Base-by-base conservation (phyloP, 1,140 invertebrate species). In the Drosophila nigrodunni region DNA sequence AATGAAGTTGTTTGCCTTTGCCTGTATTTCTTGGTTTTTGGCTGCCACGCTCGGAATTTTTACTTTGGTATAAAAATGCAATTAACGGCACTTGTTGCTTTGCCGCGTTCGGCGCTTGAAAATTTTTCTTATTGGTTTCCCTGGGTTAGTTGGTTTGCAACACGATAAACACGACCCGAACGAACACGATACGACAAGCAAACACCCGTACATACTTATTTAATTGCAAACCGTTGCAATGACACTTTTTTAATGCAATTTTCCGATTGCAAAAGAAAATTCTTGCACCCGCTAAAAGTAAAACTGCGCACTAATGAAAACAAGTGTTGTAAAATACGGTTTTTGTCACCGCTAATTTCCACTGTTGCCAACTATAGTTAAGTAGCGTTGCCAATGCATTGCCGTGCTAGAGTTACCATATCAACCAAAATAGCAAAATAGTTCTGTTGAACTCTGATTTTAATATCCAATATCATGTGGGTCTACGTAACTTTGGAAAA, bases 41-140 rank as follows among this genome's bases (percentile, higher is more conserved):
- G 57, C 30, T 52, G 43, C 62, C n/a, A 39, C 60, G 46, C 18
- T 55, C 50, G 71, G 79, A 79, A 86, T 86, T 87, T 86, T 87
- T 82, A 35, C 13, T 55, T 55, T 37, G 35, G 30, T 55, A 60
- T 61, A 78, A 65, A 81, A 86, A 78, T 86, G 82, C 82, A 86
- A 86, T 88, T 86, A 86, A 86, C 82, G 82, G 82, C 80, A 88
- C 83, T 79, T 88, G 83, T 67, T 74, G n/a, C 18, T 11, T 67
- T 74, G n/a, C 10, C 30, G 49, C 10, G 58, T 49, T 49, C 46
- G 39, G 15, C 46, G 54, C n/a, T 46, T 34, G 7, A 35, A 15
- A n/a, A 30, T 30, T 30, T 30, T 58, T 49, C 11, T 58, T 59
- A 44, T 67, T 59, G 50, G 37, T 43, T 41, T 60, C 46, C 30